Percentiles rank a stretch among this genome's conserved stretches.
Evolutionary conservation across 2,113 vertebrate species (phyloP).

Genomic region (Spilogale gracilis): DNA sequence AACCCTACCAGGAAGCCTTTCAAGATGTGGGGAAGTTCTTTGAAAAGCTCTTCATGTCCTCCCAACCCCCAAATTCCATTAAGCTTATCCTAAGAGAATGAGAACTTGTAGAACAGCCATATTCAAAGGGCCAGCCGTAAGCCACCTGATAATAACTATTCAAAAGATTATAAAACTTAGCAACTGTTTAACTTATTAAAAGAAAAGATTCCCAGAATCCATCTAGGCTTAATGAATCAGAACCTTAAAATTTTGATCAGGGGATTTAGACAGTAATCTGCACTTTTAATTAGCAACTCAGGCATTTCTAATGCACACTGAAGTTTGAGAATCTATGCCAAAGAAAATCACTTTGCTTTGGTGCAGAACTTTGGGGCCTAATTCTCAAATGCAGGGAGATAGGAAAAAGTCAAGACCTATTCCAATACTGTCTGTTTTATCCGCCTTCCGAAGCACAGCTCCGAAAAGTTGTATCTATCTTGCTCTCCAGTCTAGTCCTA

Average conservation of each 20-base stretch:
- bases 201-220: not conserved
- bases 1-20: not conserved
- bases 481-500: not conserved
- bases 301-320: not conserved
- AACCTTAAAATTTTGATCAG: not conserved
- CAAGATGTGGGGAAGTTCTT: not conserved
- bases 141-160: not conserved
- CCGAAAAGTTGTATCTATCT: not conserved
- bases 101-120: not conserved
- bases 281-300: not conserved
- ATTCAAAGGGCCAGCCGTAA: not conserved
- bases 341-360: not conserved
- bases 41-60: not conserved
- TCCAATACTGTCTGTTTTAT: not conserved
- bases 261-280: not conserved
- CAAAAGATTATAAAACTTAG: not conserved
- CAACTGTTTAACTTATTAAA: not conserved
- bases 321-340: not conserved
- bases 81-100: not conserved
- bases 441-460: not conserved
- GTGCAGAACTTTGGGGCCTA: not conserved
- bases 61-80: not conserved
- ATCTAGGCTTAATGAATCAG: not conserved
- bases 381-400: not conserved
- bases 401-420: not conserved